Evolutionary conservation across 2,888 invertebrate species (phyloP), one percentile per base, ranked within the genome.

Genomic region (Epistrophe eligans): DNA sequence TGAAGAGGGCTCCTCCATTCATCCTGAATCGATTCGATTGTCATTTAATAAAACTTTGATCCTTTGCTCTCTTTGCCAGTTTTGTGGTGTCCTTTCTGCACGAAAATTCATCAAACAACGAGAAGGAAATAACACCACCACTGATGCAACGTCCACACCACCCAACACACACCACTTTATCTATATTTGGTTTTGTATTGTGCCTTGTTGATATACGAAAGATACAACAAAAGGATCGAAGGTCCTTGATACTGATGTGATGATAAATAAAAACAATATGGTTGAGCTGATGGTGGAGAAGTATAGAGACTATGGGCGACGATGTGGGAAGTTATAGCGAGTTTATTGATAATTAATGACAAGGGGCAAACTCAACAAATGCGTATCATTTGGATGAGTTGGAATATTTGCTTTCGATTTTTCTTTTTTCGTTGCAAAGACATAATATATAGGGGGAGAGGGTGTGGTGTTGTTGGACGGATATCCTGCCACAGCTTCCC

Each of bases 341-440:
- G 82, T 85, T 85, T 85, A 85, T 85, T 85, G 85, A 85, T 85
- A 85, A 85, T 82, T 85, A 85, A 85, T 85, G 85, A 85, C 77
- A 74, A 74, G 57, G 76, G 76, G 77, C 70, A 81, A 85, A 77
- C 74, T 60, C 70, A 64, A 74, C 82, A 85, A 84, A 82, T 77
- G 82, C 85, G 85, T 85, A 82, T 85, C 85, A 81, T 82, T 85
- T 64, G 73, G 84, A 84, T 84, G 84, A 84, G 84, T 84, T 76
- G 80, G 66, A 66, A 77, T 77, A 77, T 80, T 80, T 80, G 70
- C 55, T 77, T 55, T 35, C 15, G 32, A 45, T 48, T 64, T 43
- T 58, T 57, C 11, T 48, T 35, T 66, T 50, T 32, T 19, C 8
- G 45, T 7, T 13, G 24, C 24, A 32, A 17, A 11, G 19, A 5